Percentiles rank a stretch among this genome's conserved stretches.
phyloP scores from a whole-genome alignment of 2,113 vertebrate species.

The Mormoops blainvillei region DNA sequence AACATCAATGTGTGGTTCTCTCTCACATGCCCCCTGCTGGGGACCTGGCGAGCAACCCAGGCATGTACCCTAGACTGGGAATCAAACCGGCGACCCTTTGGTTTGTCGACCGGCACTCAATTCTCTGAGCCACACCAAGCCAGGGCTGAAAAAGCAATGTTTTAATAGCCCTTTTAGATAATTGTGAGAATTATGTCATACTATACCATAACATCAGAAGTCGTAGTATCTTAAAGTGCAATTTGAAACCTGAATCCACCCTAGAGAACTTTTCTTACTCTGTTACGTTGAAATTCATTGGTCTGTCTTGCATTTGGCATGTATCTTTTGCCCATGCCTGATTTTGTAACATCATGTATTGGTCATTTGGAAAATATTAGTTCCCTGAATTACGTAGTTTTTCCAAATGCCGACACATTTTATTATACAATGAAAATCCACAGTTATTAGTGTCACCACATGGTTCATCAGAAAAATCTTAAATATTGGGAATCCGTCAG shows the following conservation, averaged over 20 bases:
- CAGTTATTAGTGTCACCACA: not conserved
- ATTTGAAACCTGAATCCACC: not conserved
- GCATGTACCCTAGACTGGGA: too few species aligned
- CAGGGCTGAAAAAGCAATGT: not conserved
- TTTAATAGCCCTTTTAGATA: conserved; percentile 1
- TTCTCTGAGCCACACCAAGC: too few species aligned
- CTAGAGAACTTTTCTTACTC: not conserved
- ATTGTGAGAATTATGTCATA: not conserved
- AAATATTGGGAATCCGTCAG: conserved; percentile 6
- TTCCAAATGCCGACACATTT: conserved; percentile 29
- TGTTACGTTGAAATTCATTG: not conserved
- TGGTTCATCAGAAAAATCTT: conserved; percentile 30
- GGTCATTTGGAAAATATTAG: conserved; percentile 27
- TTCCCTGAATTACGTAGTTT: not conserved
- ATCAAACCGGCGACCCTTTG: too few species aligned
- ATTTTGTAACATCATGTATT: conserved; percentile 15
- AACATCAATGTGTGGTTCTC: too few species aligned
- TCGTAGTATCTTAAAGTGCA: not conserved
- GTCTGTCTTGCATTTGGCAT: not conserved
- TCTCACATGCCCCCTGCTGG: too few species aligned
- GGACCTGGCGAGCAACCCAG: too few species aligned
- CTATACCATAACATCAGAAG: not conserved
- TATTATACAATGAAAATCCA: not conserved
- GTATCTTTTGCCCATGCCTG: not conserved
- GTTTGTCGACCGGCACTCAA: too few species aligned